Percentiles rank a stretch among this genome's conserved stretches.
phyloP scores from a whole-genome alignment of 2,888 invertebrate genomes.

The Cosmorhoe ocellata region DNA sequence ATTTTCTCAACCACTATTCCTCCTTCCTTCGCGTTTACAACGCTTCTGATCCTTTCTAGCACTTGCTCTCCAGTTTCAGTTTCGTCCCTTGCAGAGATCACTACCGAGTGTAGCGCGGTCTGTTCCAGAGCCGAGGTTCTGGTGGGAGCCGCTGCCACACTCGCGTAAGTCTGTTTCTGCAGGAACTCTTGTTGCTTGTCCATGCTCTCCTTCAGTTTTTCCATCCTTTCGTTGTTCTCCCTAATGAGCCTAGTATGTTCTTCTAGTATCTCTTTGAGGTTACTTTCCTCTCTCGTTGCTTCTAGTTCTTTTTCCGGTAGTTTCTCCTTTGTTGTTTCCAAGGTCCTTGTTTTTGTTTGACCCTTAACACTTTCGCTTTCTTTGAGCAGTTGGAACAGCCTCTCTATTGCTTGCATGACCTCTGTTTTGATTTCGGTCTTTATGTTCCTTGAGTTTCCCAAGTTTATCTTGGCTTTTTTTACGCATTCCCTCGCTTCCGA shows the following conservation, averaged over 20 bases:
- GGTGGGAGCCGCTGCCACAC: too few species aligned
- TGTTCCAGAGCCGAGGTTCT: too few species aligned
- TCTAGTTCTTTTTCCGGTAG: background rate
- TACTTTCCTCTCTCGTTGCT: background rate
- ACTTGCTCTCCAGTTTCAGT: too few species aligned
- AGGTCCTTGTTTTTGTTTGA: background rate
- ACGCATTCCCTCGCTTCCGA: background rate
- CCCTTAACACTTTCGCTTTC: background rate
- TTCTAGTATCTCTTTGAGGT: background rate
- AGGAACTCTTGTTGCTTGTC: background rate
- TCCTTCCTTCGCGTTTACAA: background rate
- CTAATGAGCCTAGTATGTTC: background rate
- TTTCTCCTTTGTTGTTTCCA: background rate
- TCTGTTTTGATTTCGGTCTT: background rate
- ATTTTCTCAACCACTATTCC: constrained; percentile 5
- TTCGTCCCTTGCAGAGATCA: too few species aligned
- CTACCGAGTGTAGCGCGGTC: too few species aligned
- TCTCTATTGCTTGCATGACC: background rate
- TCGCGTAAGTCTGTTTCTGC: background rate
- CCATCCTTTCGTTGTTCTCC: background rate
- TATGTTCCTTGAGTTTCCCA: background rate
- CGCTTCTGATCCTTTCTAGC: too few species aligned
- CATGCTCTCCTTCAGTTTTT: background rate
- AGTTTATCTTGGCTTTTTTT: background rate
- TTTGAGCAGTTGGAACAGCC: background rate